These are phyloP conservation scores for Alca torda DNA, from an alignment of 2,797 vertebrate genomes.

Conservation along the genomic window DNA sequence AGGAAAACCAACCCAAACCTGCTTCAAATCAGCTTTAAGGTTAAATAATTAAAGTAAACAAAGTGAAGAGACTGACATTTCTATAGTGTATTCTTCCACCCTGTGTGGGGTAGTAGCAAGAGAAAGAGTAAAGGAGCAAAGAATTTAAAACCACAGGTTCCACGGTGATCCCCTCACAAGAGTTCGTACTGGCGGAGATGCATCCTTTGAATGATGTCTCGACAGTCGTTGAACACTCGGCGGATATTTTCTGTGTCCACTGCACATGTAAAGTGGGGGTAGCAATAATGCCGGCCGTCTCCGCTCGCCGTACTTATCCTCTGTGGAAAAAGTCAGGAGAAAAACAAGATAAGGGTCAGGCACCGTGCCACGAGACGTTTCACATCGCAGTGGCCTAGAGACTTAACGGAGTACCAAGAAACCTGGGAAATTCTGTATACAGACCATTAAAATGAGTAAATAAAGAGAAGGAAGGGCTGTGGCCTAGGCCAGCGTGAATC, in stretches of 20 bases:
- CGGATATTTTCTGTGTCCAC: constrained; percentile 97
- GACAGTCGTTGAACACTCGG: constrained; percentile 95
- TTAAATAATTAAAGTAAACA: constrained; percentile 72
- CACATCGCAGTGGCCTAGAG: accelerated
- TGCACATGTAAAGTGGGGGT: constrained; percentile 96
- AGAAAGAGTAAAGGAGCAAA: constrained; percentile 70
- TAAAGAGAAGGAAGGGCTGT: neutral
- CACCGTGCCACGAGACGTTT: accelerated
- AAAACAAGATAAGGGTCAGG: neutral
- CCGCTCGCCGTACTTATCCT: constrained; percentile 94
- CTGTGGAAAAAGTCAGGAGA: constrained; percentile 67
- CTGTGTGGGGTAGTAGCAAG: constrained; percentile 71
- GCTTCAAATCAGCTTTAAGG: constrained; percentile 68
- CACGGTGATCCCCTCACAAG: constrained; percentile 83
- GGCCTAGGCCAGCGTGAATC: neutral
- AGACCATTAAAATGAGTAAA: neutral
- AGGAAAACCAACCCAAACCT: constrained; percentile 45
- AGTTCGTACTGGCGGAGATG: constrained; percentile 97
- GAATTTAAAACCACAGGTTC: constrained; percentile 81
- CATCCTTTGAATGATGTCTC: constrained; percentile 98
- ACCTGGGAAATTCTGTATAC: accelerated
- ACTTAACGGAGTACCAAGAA: accelerated
- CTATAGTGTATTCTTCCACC: constrained; percentile 86
- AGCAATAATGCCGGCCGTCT: constrained; percentile 93
- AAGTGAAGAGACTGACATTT: constrained; percentile 78